Evolutionary conservation across 2,888 invertebrate genomes (phyloP).

Genomic region (Ophioninae sp.): DNA sequence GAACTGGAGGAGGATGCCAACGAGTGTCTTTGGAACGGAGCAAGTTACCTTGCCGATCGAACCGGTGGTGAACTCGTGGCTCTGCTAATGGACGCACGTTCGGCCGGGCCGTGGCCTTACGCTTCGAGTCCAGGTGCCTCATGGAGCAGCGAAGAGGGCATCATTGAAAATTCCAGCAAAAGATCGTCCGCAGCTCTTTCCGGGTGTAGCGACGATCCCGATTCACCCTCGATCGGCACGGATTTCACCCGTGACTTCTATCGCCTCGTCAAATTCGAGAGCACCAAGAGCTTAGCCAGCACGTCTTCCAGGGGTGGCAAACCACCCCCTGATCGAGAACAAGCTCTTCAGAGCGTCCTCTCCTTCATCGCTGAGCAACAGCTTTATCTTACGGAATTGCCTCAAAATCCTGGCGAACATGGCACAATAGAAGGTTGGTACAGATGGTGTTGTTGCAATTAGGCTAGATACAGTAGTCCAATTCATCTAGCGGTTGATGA

Average conservation of each 20-base stretch:
- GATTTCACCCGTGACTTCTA: constrained; percentile 92
- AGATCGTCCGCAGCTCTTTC: constrained; percentile 87
- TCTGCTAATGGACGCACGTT: constrained; percentile 82
- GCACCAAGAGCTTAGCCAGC: constrained; percentile 89
- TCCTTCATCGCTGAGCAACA: constrained; percentile 90
- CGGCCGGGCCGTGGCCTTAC: constrained; percentile 86
- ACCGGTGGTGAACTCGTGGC: constrained; percentile 85
- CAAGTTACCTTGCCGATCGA: constrained; percentile 87
- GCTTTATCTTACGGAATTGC: constrained; percentile 82
- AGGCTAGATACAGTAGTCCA: too few species aligned
- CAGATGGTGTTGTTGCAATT: background rate
- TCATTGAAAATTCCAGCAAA: constrained; percentile 84
- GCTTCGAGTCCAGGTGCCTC: constrained; percentile 82
- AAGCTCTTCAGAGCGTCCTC: constrained; percentile 87
- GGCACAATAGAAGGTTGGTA: constrained; percentile 66
- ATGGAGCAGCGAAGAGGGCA: constrained; percentile 82
- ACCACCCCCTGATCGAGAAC: constrained; percentile 85
- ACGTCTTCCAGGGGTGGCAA: constrained; percentile 86
- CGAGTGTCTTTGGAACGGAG: constrained; percentile 89
- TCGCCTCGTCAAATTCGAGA: constrained; percentile 90
- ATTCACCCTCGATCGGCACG: constrained; percentile 86
- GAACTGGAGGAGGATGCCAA: constrained; percentile 89
- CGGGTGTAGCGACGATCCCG: constrained; percentile 85
- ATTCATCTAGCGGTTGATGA: too few species aligned
- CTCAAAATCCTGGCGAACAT: constrained; percentile 68